Evolutionary conservation across 2,797 vertebrate genomes (phyloP), one percentile per base, ranked within the genome.

Genomic region (Meda fulgida): DNA sequence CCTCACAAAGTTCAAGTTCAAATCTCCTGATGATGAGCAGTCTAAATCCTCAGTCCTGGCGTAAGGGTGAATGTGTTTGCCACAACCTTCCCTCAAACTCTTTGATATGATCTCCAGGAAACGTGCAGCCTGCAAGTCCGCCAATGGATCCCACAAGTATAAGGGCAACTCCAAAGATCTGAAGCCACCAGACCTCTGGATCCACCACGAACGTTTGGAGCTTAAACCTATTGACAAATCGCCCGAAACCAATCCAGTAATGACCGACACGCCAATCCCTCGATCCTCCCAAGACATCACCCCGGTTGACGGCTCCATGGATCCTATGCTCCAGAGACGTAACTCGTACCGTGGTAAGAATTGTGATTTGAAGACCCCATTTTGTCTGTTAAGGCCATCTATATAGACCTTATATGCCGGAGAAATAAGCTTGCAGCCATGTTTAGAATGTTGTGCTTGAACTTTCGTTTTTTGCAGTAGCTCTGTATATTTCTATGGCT

Each of bases 171-270:
- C 97, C 89, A 99, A 99, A 92, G 98, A 99, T 84, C 96, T 99
- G 85, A 99, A 99, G 78, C 98, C 98, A 0, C 98, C 98, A 0
- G 98, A 99, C 88, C 97, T 99, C 10, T 99, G 98, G 98, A 99
- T 99, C 90, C 98, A 99, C 86, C 98, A 99, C 0, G 98, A 99
- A 92, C 95, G 98, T 66, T 96, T 99, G 84, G 98, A 99, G 81
- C 95, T 99, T n/a, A 99, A 99, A 84, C 97, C 98, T 65, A 98
- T 98, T 29, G 98, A 99, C 90, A 99, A 99, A 88, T 99, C 98
- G 14, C 98, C 98, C 0, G 98, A 99, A 75, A 97, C 98, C 83
- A 99, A 99, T 90, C 97, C 98, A 0, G 96, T 99, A 91, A 98
- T 99, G 97, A 99, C 98, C 0, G 98, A 99, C 83, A 99, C 98